phyloP scores from a whole-genome alignment of 2,797 vertebrate species.

The Geotrypetes seraphini region DNA sequence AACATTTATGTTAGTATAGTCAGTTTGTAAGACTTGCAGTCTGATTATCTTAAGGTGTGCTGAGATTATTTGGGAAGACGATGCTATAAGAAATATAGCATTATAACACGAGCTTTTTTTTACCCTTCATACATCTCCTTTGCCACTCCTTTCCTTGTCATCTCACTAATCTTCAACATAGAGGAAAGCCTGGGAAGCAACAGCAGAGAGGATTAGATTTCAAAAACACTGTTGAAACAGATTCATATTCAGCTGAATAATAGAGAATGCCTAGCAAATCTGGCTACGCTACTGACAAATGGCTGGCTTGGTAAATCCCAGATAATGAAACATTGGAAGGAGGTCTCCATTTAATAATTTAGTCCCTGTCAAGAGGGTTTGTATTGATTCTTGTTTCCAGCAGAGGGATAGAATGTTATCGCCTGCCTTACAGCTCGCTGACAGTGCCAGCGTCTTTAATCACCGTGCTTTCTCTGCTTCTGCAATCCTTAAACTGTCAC shows the following conservation, averaged over 20 bases:
- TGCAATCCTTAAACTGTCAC: conserved; percentile 34
- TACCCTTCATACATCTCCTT: too few species aligned
- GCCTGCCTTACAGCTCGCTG: conserved; percentile 54
- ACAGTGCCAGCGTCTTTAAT: conserved; percentile 74
- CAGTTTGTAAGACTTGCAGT: too few species aligned
- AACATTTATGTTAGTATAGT: too few species aligned
- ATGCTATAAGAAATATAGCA: too few species aligned
- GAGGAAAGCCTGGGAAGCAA: too few species aligned
- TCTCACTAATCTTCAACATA: too few species aligned
- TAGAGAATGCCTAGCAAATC: conserved; percentile 49
- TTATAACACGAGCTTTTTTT: too few species aligned
- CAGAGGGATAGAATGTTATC: conserved; percentile 70
- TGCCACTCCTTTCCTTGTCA: too few species aligned
- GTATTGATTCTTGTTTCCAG: conserved; percentile 80
- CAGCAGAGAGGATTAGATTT: too few species aligned
- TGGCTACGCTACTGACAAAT: conserved; percentile 32
- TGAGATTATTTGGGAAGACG: too few species aligned
- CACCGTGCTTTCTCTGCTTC: conserved; percentile 44
- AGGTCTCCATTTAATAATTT: conserved; percentile 81
- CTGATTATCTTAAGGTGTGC: too few species aligned
- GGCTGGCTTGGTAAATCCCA: conserved; percentile 57
- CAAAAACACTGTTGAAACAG: too few species aligned
- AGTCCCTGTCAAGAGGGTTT: conserved; percentile 65
- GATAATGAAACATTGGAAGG: conserved; percentile 64
- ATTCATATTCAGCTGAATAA: conserved; percentile 38